These are phyloP conservation scores for Aporophyla nigra DNA, from an alignment of 2,888 invertebrate genomes.

Conservation along the genomic window DNA sequence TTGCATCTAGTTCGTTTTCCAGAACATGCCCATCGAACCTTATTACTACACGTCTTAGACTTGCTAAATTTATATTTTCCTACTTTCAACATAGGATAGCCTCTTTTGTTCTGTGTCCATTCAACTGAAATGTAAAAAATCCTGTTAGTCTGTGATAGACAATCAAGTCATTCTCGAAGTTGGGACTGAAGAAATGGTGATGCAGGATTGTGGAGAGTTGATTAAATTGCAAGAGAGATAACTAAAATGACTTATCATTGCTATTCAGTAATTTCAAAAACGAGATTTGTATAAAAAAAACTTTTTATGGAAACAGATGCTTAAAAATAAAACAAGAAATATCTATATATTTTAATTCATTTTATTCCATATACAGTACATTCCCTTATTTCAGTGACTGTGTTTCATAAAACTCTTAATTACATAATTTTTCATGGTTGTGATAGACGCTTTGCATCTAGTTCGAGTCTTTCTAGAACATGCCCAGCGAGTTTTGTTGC, in stretches of 20 bases:
- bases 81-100: conserved; percentile 32
- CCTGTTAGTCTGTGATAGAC: neutral
- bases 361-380: neutral
- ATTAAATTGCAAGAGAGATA: neutral
- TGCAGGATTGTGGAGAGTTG: neutral
- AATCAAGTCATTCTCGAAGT: neutral
- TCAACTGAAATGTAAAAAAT: conserved; percentile 37
- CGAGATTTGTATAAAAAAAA: neutral
- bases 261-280: neutral
- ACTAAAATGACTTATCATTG: neutral
- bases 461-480: conserved; percentile 31
- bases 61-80: conserved; percentile 40
- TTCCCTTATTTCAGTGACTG: conserved; percentile 32
- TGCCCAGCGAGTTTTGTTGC: conserved; percentile 22
- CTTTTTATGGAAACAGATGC: neutral
- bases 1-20: conserved; percentile 71
- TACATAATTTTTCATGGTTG: conserved; percentile 8
- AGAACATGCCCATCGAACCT: conserved; percentile 70
- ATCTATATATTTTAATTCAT: neutral
- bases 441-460: conserved; percentile 44
- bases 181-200: neutral
- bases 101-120: conserved; percentile 25
- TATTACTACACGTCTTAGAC: conserved; percentile 16
- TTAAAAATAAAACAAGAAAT: neutral
- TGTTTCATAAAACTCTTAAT: conserved; percentile 33